Conservation (phyloP, 2,113 vertebrate genomes). For the Phyllopteryx taeniolatus region DNA sequence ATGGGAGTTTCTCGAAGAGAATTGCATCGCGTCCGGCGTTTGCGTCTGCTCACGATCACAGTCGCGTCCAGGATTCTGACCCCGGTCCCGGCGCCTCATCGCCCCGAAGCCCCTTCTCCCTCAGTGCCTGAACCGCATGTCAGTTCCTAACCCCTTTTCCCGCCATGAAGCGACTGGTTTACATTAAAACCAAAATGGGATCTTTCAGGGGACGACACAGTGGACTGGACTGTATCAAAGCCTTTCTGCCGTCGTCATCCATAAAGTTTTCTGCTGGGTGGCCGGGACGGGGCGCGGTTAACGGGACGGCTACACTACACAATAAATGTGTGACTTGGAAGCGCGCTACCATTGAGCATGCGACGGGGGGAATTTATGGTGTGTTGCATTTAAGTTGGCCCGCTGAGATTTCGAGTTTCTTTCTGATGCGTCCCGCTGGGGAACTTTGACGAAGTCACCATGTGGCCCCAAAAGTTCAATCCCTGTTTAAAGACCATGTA, state of each 20-base stretch:
- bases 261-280: not conserved
- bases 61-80: not conserved
- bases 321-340: not conserved
- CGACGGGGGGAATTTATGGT: not conserved
- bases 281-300: not conserved
- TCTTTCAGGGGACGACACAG: not conserved
- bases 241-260: not conserved
- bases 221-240: not conserved
- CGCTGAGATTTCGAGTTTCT: not conserved
- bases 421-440: not conserved
- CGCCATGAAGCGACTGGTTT: not conserved
- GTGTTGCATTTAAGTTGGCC: not conserved
- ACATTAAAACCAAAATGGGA: not conserved
- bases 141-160: not conserved
- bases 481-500: not conserved
- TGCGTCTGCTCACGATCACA: not conserved
- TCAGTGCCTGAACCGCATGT: not conserved
- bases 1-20: not conserved
- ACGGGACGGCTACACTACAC: not conserved
- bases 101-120: not conserved
- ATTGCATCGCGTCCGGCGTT: not conserved
- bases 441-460: not conserved
- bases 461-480: not conserved
- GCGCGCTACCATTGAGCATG: not conserved
- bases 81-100: not conserved